Base-by-base conservation (phyloP, 2,888 invertebrate species). In the Synanthedon vespiformis region DNA sequence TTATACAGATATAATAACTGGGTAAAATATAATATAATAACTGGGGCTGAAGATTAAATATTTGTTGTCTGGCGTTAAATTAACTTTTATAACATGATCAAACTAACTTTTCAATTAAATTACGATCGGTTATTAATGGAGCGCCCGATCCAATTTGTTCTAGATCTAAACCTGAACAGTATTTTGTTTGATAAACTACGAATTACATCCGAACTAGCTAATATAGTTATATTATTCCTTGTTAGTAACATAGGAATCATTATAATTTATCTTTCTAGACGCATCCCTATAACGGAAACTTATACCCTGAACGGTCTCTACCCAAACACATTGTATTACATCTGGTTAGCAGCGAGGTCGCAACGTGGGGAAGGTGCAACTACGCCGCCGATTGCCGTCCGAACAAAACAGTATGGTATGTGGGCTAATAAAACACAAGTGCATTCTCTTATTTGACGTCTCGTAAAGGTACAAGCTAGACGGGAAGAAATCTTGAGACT, bases 321-420 rank as follows among this genome's bases (percentile, higher is more conserved):
- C 77, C 98, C 99, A 40, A 96, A 98, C 89, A 98, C 98, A 11
- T 86, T 96, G 63, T 99, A 99, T 89, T 96, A 96, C 87, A 95
- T 99, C 69, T 97, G 98, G 95, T 88, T 99, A 65, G 97, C 98
- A 12, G 99, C 98, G 55, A 90, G 95, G 61, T 97, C 97, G 13
- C 94, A 95, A 68, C 89, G 94, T 59, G 99, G 98, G 11, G 98
- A 97, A 80, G 98, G 98, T 13, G 97, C 97, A 40, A 95, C 96
- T 53, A 98, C 98, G 13, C 96, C 97, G 44, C 95, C 96, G 12
- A 94, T 97, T 62, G 95, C 96, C 61, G 96, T 96, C 65, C 92
- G 95, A 87, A 99, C 99, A 52, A 96, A 97, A 84, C 96, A 96
- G 92, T 98, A 97, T 90, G 96, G 98, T 98, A 95, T 94, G 97